Conservation (phyloP, 2,888 invertebrate genomes). For the Cylloceria caligata region DNA sequence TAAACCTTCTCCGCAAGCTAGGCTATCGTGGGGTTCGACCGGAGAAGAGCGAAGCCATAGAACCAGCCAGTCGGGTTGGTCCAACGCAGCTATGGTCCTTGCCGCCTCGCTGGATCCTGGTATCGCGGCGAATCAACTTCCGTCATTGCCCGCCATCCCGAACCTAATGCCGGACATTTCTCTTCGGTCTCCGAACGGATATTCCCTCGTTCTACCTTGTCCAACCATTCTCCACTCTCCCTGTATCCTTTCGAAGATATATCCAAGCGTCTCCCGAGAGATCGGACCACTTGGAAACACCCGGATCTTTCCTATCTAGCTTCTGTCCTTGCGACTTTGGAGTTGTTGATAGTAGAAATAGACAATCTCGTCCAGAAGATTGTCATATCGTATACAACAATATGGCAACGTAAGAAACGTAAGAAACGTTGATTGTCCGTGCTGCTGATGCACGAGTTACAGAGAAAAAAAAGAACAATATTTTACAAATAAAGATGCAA, state of each 20-base stretch:
- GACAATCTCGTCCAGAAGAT: constrained; percentile 25
- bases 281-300: constrained; percentile 46
- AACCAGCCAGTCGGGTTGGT: constrained; percentile 50
- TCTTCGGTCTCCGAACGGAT: constrained; percentile 82
- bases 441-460: not conserved
- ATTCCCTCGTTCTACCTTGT: constrained; percentile 66
- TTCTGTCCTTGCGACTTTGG: constrained; percentile 30
- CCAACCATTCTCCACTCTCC: constrained; percentile 40
- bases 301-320: not conserved
- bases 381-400: constrained; percentile 6
- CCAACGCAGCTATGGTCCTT: constrained; percentile 43
- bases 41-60: constrained; percentile 31
- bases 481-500: no score
- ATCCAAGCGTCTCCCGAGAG: constrained; percentile 48
- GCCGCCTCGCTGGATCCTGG: constrained; percentile 45
- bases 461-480: no score
- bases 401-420: not conserved
- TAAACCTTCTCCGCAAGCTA: constrained; percentile 68
- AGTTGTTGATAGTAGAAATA: constrained; percentile 39
- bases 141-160: constrained; percentile 83
- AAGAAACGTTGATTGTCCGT: no score
- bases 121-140: constrained; percentile 83
- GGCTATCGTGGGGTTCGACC: constrained; percentile 59
- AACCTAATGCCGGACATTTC: constrained; percentile 83
- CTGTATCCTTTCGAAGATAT: constrained; percentile 37